Evolutionary conservation across 2,113 vertebrate genomes (phyloP), one percentile per base, ranked within the genome.

Genomic region (Pagrus major): DNA sequence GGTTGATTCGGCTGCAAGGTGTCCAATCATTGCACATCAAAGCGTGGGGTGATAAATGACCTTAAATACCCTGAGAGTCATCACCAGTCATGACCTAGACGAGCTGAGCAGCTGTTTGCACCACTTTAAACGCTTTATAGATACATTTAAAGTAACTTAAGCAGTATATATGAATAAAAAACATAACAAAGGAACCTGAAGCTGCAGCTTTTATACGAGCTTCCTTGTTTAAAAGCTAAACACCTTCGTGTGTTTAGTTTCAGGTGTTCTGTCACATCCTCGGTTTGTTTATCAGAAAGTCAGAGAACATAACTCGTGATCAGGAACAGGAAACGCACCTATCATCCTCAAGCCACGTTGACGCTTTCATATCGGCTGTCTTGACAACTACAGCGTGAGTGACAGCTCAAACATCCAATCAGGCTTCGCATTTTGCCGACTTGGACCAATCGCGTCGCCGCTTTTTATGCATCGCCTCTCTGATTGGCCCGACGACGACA

Each of bases 291-390:
- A 37, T 18, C 7, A 3, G 1, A 47, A 71, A 61, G 27, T 39
- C 23, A 77, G 23, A 65, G 41, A 33, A 9, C n/a, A 39, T 2
- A 76, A 84, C 93, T 85, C 89, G 91, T 92, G 80, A 93, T 68
- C 66, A 92, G 93, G 87, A 94, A 92, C 44, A 91, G 92, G 89
- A 93, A 92, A 42, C 60, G 58, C 25, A n/a, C n/a, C 58, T 21
- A 4, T 59, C 5, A 29, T 49, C 71, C 31, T 44, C 41, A 20
- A 82, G 94, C 94, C 94, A 95, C 94, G 94, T 95, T 92, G 93
- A 76, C 83, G 83, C 52, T 94, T 94, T 86, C 71, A 81, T 70
- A 72, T 90, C 46, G 61, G 8, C 82, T 71, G 75, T 79, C 85
- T 56, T 90, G 87, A 92, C 88, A 85, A 90, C 90, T 20, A 8